Conservation (phyloP, 2,113 vertebrate genomes). For the Phainopepla nitens region DNA sequence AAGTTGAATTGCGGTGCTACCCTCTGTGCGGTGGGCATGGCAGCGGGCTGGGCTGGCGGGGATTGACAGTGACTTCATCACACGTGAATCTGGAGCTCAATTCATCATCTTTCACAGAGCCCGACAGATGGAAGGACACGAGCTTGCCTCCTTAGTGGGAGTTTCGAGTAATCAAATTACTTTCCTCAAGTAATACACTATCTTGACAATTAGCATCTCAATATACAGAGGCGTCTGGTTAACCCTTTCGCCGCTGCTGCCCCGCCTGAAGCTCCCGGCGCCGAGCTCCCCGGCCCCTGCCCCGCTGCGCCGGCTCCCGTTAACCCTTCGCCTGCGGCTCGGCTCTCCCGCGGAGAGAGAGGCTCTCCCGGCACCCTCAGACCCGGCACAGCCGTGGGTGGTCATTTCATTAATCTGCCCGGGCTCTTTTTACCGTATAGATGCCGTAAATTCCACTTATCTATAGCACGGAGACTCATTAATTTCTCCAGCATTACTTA, state of each 20-base stretch:
- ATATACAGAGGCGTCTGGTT: not conserved
- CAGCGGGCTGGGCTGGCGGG: constrained; percentile 20
- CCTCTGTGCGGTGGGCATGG: not conserved
- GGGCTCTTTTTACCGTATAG: rapidly evolving
- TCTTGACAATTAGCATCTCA: constrained; percentile 18
- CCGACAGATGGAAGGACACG: constrained; percentile 19
- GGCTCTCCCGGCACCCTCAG: not conserved
- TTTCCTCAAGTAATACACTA: not conserved
- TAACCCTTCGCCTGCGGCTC: not conserved
- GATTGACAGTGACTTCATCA: constrained; percentile 19
- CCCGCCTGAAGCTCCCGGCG: not conserved
- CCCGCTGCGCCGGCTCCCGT: not conserved
- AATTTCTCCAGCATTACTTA: not conserved
- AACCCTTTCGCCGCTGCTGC: not conserved
- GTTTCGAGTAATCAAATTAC: constrained; percentile 26
- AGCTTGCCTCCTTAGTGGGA: constrained; percentile 21
- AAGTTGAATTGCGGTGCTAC: constrained; percentile 56
- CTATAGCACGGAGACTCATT: not conserved
- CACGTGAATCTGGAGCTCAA: not conserved
- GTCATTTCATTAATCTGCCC: not conserved
- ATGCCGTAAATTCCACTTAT: not conserved
- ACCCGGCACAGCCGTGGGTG: not conserved
- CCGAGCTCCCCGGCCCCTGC: not conserved
- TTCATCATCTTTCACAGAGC: not conserved
- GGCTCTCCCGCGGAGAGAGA: rapidly evolving